These are phyloP conservation scores for Aepyceros melampus DNA, from an alignment of 2,113 vertebrate genomes.

Conservation along the genomic window DNA sequence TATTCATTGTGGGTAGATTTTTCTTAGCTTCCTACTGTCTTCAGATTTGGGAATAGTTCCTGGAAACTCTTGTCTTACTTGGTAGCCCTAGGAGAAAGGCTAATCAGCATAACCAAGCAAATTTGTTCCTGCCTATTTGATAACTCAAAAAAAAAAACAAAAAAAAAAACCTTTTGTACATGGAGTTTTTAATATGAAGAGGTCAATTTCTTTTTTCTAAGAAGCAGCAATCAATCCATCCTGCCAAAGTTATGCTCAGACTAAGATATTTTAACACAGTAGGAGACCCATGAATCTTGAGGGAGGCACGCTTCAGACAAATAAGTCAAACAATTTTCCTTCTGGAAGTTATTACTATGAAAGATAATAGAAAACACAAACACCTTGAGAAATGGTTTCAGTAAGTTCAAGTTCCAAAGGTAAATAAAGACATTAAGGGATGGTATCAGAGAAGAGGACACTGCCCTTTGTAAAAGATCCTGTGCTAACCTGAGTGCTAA, in stretches of 20 bases:
- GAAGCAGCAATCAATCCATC: neutral
- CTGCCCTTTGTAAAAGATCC: neutral
- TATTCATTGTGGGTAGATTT: neutral
- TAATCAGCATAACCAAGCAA: neutral
- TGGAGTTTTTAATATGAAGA: neutral
- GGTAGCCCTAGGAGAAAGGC: neutral
- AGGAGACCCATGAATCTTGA: neutral
- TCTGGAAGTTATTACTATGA: neutral
- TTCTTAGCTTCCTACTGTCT: neutral
- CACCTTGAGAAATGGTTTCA: neutral
- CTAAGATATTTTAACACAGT: neutral
- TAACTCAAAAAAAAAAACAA: neutral
- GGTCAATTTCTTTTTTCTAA: neutral
- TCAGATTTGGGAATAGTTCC: neutral
- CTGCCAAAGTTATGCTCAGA: neutral
- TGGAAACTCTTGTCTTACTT: neutral
- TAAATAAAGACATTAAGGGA: neutral
- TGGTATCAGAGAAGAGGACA: neutral
- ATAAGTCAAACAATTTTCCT: neutral
- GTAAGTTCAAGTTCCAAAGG: neutral
- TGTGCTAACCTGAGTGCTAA: neutral
- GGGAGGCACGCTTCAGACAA: neutral
- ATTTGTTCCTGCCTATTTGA: slow-evolving; percentile 34
- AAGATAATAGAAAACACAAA: neutral
- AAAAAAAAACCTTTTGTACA: neutral